Percentiles rank a stretch among this genome's conserved stretches.
Conservation (phyloP, 2,797 vertebrate species). For the Anguilla obscura region DNA sequence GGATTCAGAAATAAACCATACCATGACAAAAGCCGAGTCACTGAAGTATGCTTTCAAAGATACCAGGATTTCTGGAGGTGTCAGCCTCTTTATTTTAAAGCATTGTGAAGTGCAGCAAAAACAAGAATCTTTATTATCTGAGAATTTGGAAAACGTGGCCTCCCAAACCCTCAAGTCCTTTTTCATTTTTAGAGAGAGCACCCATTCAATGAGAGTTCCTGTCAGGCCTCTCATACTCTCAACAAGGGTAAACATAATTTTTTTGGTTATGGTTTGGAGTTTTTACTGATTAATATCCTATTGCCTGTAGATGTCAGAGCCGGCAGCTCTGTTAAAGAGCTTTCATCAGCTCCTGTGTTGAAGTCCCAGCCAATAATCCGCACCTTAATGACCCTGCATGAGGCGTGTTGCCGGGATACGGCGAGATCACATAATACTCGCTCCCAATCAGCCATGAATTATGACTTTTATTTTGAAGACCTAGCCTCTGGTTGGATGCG, state of each 20-base stretch:
- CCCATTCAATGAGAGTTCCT: background rate
- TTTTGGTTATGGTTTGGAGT: background rate
- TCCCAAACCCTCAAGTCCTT: background rate
- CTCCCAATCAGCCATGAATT: background rate
- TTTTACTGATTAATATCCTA: background rate
- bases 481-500: background rate
- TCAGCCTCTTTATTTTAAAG: too few relatives aligned
- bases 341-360: background rate
- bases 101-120: too few relatives aligned
- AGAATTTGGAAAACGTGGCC: background rate
- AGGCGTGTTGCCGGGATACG: conserved; percentile 3
- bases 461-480: background rate
- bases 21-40: background rate
- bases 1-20: too few relatives aligned
- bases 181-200: background rate
- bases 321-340: background rate
- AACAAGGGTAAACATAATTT: background rate
- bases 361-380: background rate
- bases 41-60: background rate
- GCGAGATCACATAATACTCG: background rate
- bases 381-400: background rate
- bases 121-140: background rate
- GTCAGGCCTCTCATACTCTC: background rate
- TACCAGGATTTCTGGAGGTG: too few relatives aligned
- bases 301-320: background rate